phyloP scores from a whole-genome alignment of 1,140 invertebrate species.

The Macrostomum lignano region DNA sequence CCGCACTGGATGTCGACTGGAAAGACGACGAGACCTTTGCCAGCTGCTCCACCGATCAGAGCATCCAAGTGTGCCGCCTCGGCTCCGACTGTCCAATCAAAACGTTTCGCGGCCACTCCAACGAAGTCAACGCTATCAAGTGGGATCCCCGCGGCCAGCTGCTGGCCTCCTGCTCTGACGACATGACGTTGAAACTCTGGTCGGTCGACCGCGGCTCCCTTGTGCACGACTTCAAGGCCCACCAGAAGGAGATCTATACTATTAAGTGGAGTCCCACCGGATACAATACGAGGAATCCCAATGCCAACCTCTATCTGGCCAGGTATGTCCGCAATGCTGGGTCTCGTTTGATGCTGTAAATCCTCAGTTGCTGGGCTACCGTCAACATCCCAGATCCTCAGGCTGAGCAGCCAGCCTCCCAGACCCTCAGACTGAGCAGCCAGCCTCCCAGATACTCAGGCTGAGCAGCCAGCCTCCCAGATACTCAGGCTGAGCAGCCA shows the following conservation, averaged over 20 bases:
- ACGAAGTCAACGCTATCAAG: conserved; percentile 97
- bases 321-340: too few relatives aligned
- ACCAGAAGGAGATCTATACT: conserved; percentile 94
- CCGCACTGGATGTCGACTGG: conserved; percentile 93
- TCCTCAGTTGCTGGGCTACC: too few relatives aligned
- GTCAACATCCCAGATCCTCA: too few relatives aligned
- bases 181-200: conserved; percentile 93
- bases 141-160: conserved; percentile 95
- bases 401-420: too few relatives aligned
- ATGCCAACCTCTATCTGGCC: conserved; percentile 76
- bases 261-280: conserved; percentile 97
- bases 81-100: conserved; percentile 74
- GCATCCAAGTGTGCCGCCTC: conserved; percentile 83
- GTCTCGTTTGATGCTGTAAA: too few relatives aligned
- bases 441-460: too few relatives aligned
- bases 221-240: conserved; percentile 83
- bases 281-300: conserved; percentile 75
- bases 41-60: conserved; percentile 94
- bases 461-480: too few relatives aligned
- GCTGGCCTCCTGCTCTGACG: conserved; percentile 85
- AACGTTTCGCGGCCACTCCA: conserved; percentile 93
- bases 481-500: too few relatives aligned
- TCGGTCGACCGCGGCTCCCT: conserved; percentile 84
- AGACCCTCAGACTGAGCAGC: too few relatives aligned
- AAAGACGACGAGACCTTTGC: conserved; percentile 85